phyloP scores from a whole-genome alignment of 1,140 invertebrate species.

The Heterodera schachtii region DNA sequence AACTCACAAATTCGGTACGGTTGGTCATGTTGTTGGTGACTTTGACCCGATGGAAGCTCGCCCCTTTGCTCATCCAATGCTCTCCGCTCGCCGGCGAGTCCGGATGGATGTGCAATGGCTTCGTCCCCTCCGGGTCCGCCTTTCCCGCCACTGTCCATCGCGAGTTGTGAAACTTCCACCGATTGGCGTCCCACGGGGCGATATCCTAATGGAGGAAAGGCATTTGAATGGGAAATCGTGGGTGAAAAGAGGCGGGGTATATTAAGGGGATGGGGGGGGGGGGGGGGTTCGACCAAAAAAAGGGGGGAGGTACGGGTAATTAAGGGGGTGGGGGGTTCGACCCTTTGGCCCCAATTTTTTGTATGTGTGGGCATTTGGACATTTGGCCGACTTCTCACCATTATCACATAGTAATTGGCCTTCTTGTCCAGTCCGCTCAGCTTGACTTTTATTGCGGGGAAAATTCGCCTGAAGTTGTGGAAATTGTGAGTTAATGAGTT shows the following conservation, averaged over 20 bases:
- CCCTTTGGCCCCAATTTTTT: too few species aligned
- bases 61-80: slow-evolving; percentile 97
- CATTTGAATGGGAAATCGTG: neutral
- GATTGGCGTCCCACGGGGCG: slow-evolving; percentile 87
- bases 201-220: slow-evolving; percentile 30
- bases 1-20: slow-evolving; percentile 95
- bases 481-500: slow-evolving; percentile 24
- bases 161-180: slow-evolving; percentile 94
- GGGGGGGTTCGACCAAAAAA: too few species aligned
- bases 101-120: slow-evolving; percentile 93
- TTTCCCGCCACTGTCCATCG: slow-evolving; percentile 70
- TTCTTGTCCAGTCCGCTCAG: slow-evolving; percentile 85
- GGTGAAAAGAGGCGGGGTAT: too few species aligned
- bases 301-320: too few species aligned
- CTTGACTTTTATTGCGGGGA: slow-evolving; percentile 87
- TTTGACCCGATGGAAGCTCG: slow-evolving; percentile 96
- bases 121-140: slow-evolving; percentile 76
- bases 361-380: too few species aligned
- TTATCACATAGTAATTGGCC: slow-evolving; percentile 76
- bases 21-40: slow-evolving; percentile 97
- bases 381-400: slow-evolving; percentile 73
- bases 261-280: too few species aligned
- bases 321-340: too few species aligned
- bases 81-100: slow-evolving; percentile 91
- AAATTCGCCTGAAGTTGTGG: slow-evolving; percentile 79